Evolutionary conservation across 92 coral and sea anemone genomes (phyloP), one percentile per base, ranked within the genome.

Genomic region (Palythoa grandiflora): DNA sequence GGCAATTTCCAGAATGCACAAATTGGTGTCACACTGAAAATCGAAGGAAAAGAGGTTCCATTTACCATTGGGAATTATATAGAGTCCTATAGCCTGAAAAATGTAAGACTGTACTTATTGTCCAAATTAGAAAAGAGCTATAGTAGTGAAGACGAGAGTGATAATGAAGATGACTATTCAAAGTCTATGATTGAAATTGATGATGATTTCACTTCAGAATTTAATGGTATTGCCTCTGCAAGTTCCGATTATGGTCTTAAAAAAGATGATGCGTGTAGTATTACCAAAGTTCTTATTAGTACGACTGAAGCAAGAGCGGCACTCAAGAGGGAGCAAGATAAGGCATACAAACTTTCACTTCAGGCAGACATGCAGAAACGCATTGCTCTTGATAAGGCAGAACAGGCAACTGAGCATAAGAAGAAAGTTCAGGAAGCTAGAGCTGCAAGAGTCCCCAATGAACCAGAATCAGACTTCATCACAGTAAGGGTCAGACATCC

Each of bases 381-480:
- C 71, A 80, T 80, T 65, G 86, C 90, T 38, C 91, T 75, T 74
- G 91, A 92, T 87, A 86, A 73, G 57, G 90, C 73, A 53, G 73
- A 80, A 74, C 86, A 90, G 47, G 84, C 87, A 80, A 79, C 88
- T 84, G 88, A 92, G 60, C 92, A 71, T 68, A 92, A 92, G 85
- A 85, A 71, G 73, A 92, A 87, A 89, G 81, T 92, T 76, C 89
- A 83, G 68, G 84, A 83, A 57, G 91, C 94, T 68, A 89, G 93
- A 83, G 90, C 91, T 73, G 87, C 91, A 68, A 90, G 95, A 84
- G 95, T 93, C 83, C 61, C 88, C 55, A 76, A 75, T 59, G 95
- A 92, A 76, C 95, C 95, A 17, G 63, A 78, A 40, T 66, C 85
- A 38, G 83, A 90, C 78, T 93, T 90, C 84, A 89, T 92, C 73